These are phyloP conservation scores for Alitta virens DNA, from an alignment of 2,888 invertebrate species.

Conservation along the genomic window DNA sequence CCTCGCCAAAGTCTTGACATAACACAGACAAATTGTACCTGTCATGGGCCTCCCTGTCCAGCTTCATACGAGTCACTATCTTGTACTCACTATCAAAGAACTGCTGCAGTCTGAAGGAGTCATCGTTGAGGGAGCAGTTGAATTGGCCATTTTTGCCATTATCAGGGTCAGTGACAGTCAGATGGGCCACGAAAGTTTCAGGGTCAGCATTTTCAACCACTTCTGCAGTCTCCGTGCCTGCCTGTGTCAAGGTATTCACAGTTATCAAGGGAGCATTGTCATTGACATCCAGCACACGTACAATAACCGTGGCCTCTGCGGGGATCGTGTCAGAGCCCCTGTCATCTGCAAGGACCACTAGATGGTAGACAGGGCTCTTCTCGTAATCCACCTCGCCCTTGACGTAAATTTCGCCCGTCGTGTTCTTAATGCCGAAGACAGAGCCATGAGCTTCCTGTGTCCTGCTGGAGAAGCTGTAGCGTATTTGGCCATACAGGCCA, in stretches of 20 bases:
- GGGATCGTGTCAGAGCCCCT: constrained; percentile 27
- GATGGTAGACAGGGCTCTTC: constrained; percentile 19
- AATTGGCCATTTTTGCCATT: constrained; percentile 25
- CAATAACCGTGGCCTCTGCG: constrained; percentile 25
- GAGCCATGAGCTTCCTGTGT: constrained; percentile 25
- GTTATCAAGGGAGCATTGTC: constrained; percentile 28
- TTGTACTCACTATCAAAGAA: constrained; percentile 19
- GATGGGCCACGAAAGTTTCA: constrained; percentile 14
- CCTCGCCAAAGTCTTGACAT: constrained; percentile 25
- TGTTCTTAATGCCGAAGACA: constrained; percentile 22
- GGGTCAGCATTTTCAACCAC: constrained; percentile 21
- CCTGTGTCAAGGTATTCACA: constrained; percentile 26
- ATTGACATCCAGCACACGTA: constrained; percentile 27
- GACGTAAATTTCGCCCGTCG: constrained; percentile 26
- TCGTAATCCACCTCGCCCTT: constrained; percentile 26
- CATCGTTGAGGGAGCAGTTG: constrained; percentile 24
- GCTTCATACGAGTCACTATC: constrained; percentile 18
- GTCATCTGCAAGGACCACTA: constrained; percentile 26
- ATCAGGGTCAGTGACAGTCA: constrained; percentile 23
- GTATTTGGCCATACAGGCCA: constrained; percentile 28
- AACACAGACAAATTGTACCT: constrained; percentile 20
- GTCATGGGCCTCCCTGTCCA: constrained; percentile 25
- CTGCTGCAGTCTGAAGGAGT: constrained; percentile 18
- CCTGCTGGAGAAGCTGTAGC: constrained; percentile 27
- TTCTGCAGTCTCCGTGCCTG: constrained; percentile 7